phyloP scores from a whole-genome alignment of 2,797 vertebrate genomes.

The Sorex maritimensis region DNA sequence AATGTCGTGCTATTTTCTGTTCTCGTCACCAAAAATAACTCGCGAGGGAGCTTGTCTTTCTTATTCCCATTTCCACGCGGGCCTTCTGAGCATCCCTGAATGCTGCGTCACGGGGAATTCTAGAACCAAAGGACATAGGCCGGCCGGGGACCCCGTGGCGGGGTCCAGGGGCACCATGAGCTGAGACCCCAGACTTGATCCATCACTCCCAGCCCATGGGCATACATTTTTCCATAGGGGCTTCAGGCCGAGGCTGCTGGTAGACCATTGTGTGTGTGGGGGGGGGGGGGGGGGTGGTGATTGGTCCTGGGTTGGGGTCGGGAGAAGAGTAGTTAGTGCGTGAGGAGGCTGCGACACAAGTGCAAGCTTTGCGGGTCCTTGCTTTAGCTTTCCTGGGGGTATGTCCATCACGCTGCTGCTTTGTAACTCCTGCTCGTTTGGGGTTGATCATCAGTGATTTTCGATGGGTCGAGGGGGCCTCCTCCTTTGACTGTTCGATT shows the following conservation, averaged over 20 bases:
- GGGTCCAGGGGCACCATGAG: not conserved
- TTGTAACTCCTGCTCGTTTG: not conserved
- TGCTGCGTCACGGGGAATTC: not conserved
- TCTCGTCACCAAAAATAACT: constrained; percentile 62
- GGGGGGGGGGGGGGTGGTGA: no score
- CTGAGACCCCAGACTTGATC: not conserved
- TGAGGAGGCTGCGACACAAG: not conserved
- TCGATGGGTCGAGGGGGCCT: not conserved
- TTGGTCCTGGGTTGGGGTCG: no score
- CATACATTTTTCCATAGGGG: not conserved
- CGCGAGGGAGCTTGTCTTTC: constrained; percentile 50
- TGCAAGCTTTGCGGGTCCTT: fast-evolving
- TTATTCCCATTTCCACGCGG: constrained; percentile 73
- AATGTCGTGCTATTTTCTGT: constrained; percentile 68
- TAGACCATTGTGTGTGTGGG: not conserved
- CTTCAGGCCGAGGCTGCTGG: not conserved
- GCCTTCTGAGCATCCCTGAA: not conserved
- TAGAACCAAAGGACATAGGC: not conserved
- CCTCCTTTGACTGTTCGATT: not conserved
- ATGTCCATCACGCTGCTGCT: not conserved
- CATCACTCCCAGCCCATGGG: not conserved
- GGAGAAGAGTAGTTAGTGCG: no score
- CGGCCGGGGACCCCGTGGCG: not conserved
- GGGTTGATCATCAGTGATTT: not conserved
- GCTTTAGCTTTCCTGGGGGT: not conserved